Conservation (phyloP, 37 sponge, comb jelly and placozoan species). For the Hormiphora californensis region DNA sequence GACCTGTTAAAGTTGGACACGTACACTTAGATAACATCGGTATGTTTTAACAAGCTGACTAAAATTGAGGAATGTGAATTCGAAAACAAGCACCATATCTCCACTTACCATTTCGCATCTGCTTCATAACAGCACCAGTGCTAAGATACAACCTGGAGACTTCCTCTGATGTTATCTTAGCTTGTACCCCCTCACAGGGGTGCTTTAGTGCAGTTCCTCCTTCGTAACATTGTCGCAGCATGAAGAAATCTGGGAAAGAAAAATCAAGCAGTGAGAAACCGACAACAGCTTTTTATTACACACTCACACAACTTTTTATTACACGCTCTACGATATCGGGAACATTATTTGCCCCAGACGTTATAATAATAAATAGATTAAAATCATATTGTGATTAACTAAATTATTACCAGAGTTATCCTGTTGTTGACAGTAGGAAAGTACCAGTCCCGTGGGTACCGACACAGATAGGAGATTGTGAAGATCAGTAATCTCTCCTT, state of each 20-base stretch:
- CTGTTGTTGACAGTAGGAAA: background rate
- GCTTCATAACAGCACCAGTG: conserved; percentile 17
- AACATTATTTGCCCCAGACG: no score
- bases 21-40: no score
- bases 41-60: no score
- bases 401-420: background rate
- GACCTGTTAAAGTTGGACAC: background rate
- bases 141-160: background rate
- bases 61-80: no score
- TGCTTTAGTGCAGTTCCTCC: conserved; percentile 18
- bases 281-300: background rate
- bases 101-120: conserved; percentile 29
- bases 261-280: background rate
- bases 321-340: background rate
- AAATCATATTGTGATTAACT: no score
- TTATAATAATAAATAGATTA: no score
- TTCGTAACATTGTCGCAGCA: conserved; percentile 1
- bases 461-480: background rate
- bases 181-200: conserved; percentile 21
- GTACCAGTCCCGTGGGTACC: conserved; percentile 17
- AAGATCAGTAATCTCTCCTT: background rate
- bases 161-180: conserved; percentile 17
- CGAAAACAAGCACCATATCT: background rate
- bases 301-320: background rate
- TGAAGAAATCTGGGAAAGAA: background rate